Conservation (phyloP, 1,140 invertebrate genomes). For the Tetragnatha versicolor region DNA sequence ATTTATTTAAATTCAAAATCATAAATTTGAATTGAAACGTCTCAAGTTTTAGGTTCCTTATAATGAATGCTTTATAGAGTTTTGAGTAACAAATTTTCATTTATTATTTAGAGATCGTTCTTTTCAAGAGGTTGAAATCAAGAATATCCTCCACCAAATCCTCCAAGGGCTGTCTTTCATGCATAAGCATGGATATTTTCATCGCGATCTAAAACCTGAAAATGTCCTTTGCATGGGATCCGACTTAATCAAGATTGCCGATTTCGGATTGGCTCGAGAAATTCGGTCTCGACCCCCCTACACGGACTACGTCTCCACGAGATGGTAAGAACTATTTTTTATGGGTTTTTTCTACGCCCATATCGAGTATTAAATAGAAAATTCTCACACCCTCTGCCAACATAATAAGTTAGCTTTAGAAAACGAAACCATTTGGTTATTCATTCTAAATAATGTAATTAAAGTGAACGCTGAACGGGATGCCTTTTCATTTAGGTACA, state of each 20-base stretch:
- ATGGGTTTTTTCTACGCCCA: neutral
- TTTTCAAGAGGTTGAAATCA: slow-evolving; percentile 90
- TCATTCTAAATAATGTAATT: too few species aligned
- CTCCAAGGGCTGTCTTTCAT: slow-evolving; percentile 97
- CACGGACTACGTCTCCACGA: slow-evolving; percentile 98
- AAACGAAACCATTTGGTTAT: too few species aligned
- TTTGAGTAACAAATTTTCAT: too few species aligned
- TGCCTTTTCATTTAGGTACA: slow-evolving; percentile 70
- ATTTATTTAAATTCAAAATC: too few species aligned
- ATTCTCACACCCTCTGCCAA: too few species aligned
- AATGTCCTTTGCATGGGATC: slow-evolving; percentile 97
- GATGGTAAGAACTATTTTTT: slow-evolving; percentile 76
- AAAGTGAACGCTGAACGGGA: too few species aligned
- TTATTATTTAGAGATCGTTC: slow-evolving; percentile 82
- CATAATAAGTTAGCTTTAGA: too few species aligned
- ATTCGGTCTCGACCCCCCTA: slow-evolving; percentile 91
- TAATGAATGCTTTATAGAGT: too few species aligned
- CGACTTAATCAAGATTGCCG: slow-evolving; percentile 97
- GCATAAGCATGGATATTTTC: slow-evolving; percentile 99
- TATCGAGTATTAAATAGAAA: neutral
- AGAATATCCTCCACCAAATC: slow-evolving; percentile 94
- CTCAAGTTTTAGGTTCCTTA: too few species aligned
- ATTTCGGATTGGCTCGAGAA: slow-evolving; percentile 91
- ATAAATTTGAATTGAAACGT: too few species aligned
- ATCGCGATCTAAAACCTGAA: slow-evolving; percentile 95